Percentiles rank a stretch among this genome's conserved stretches.
phyloP scores from a whole-genome alignment of 2,113 vertebrate species.

The Ammodytes marinus region DNA sequence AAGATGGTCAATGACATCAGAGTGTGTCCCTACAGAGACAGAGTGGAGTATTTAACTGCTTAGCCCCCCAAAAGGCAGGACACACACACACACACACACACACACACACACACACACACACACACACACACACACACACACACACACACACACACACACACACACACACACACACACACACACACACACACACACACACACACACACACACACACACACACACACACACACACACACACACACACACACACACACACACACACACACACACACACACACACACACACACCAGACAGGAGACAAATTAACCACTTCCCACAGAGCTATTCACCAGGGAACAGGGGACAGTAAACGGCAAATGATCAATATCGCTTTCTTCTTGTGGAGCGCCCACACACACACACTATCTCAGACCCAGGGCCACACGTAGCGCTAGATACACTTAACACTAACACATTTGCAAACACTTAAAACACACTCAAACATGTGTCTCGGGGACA shows the following conservation, averaged over 20 bases:
- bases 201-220: slow-evolving; percentile 21
- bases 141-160: slow-evolving; percentile 16
- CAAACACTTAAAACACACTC: slow-evolving; percentile 7
- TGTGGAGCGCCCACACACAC: slow-evolving; percentile 42
- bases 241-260: slow-evolving; percentile 27
- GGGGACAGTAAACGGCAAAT: slow-evolving; percentile 72
- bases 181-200: slow-evolving; percentile 20
- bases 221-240: slow-evolving; percentile 30
- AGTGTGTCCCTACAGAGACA: slow-evolving; percentile 60
- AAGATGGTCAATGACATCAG: slow-evolving; percentile 71
- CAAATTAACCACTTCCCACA: slow-evolving; percentile 81
- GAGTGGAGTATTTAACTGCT: slow-evolving; percentile 73
- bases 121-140: slow-evolving; percentile 22
- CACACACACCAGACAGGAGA: slow-evolving; percentile 60
- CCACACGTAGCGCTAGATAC: slow-evolving; percentile 43
- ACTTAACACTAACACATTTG: not conserved
- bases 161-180: slow-evolving; percentile 19
- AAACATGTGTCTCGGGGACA: not conserved
- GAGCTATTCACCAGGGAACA: slow-evolving; percentile 69
- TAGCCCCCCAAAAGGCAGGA: slow-evolving; percentile 57
- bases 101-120: too few relatives aligned
- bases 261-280: slow-evolving; percentile 26
- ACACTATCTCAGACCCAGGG: slow-evolving; percentile 33
- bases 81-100: slow-evolving; percentile 60
- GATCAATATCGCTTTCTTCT: slow-evolving; percentile 69